Conservation (phyloP, 2,797 vertebrate species). For the Channa striata region DNA sequence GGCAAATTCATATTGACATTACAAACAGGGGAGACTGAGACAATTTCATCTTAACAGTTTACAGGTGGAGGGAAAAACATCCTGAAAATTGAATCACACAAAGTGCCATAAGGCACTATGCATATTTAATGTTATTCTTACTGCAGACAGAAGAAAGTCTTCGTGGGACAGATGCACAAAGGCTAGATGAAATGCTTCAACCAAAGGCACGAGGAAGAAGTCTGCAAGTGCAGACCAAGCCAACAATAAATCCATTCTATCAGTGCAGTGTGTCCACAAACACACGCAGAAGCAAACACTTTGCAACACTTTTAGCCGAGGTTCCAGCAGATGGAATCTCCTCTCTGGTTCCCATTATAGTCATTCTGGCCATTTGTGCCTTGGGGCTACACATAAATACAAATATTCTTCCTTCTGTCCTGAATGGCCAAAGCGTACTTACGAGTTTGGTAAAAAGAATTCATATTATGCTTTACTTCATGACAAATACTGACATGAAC, state of each 20-base stretch:
- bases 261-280: neutral
- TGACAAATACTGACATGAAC: neutral
- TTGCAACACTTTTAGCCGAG: neutral
- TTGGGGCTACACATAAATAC: neutral
- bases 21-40: conserved; percentile 26
- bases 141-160: neutral
- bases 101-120: neutral
- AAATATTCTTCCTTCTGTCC: neutral
- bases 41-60: conserved; percentile 31
- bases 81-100: conserved; percentile 4
- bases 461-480: neutral
- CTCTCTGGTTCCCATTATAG: conserved; percentile 23
- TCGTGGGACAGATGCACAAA: neutral
- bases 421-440: neutral
- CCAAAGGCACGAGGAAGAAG: neutral
- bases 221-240: neutral
- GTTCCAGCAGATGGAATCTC: conserved; percentile 1
- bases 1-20: conserved; percentile 40
- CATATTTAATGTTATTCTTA: conserved; percentile 6
- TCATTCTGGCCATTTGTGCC: conserved; percentile 1
- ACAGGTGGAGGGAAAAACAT: conserved; percentile 23
- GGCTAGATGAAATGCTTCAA: neutral
- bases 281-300: no score
- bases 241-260: neutral
- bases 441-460: conserved; percentile 1